These are phyloP conservation scores for Scatophagus argus DNA, from an alignment of 2,113 vertebrate species.

Conservation along the genomic window DNA sequence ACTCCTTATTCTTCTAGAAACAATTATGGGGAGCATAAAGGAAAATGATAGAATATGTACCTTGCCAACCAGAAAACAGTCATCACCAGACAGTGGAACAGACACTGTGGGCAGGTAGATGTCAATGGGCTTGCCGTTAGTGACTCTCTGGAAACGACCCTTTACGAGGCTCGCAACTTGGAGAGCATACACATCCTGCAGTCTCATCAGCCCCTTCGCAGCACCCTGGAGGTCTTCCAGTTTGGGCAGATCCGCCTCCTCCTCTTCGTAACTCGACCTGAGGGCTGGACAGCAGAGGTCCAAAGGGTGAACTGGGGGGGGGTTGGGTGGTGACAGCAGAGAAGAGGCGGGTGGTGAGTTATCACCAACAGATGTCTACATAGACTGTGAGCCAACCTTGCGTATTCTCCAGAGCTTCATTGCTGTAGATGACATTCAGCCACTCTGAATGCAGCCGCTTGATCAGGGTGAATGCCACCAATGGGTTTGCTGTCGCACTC, in stretches of 20 bases:
- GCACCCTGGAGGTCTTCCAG: conserved; percentile 91
- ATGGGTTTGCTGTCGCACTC: conserved; percentile 86
- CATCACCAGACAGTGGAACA: conserved; percentile 87
- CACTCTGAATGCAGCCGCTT: conserved; percentile 94
- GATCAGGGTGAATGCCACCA: conserved; percentile 92
- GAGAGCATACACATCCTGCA: conserved; percentile 93
- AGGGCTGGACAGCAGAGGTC: conserved; percentile 81
- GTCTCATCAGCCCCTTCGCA: conserved; percentile 89
- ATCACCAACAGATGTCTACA: conserved; percentile 59
- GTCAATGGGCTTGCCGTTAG: conserved; percentile 58
- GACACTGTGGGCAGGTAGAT: conserved; percentile 84
- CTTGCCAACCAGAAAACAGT: conserved; percentile 96
- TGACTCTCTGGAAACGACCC: conserved; percentile 86
- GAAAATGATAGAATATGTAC: conserved; percentile 68
- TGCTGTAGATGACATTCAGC: conserved; percentile 88
- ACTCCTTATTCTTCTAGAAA: neutral
- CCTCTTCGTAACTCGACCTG: conserved; percentile 83
- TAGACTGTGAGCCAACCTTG: conserved; percentile 80
- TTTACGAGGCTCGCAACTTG: conserved; percentile 85
- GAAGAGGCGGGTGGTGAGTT: conserved; percentile 9
- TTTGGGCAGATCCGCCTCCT: conserved; percentile 86
- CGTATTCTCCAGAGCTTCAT: conserved; percentile 86
- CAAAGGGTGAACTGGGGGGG: conserved; percentile 53
- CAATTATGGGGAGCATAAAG: neutral
- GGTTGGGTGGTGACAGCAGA: no score